These are phyloP conservation scores for Netelia inedita DNA, from an alignment of 2,888 invertebrate genomes.

Conservation along the genomic window DNA sequence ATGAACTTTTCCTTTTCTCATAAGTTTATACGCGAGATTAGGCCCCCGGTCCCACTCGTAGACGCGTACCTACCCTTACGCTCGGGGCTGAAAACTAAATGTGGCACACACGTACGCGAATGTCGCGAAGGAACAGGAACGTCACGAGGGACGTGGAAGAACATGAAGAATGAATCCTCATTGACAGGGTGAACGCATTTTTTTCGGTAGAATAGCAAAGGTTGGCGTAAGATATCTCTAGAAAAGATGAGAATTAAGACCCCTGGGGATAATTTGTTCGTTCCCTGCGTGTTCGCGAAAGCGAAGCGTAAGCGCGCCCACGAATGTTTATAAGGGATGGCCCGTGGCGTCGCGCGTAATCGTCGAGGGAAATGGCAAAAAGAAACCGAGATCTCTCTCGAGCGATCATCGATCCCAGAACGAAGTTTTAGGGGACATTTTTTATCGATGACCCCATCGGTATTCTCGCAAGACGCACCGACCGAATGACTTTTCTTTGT, in stretches of 20 bases:
- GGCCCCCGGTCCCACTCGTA: neutral
- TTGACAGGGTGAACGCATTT: slow-evolving; percentile 17
- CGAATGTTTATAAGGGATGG: slow-evolving; percentile 23
- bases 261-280: slow-evolving; percentile 34
- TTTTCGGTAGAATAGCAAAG: neutral
- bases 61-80: neutral
- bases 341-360: slow-evolving; percentile 26
- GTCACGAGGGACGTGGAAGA: slow-evolving; percentile 16
- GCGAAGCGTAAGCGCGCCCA: neutral
- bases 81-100: neutral
- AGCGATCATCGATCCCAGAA: slow-evolving; percentile 36
- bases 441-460: slow-evolving; percentile 49
- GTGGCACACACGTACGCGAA: neutral
- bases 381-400: slow-evolving; percentile 26
- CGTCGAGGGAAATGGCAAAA: neutral
- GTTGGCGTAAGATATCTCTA: neutral
- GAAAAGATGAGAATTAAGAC: slow-evolving; percentile 44
- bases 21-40: slow-evolving; percentile 18
- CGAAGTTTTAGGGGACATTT: slow-evolving; percentile 37
- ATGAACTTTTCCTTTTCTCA: slow-evolving; percentile 27
- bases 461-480: slow-evolving; percentile 8
- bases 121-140: slow-evolving; percentile 14
- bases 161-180: slow-evolving; percentile 34
- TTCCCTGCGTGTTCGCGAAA: neutral
- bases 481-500: neutral